Conservation (phyloP, 2,888 invertebrate genomes). For the Allolobophora icterica region DNA sequence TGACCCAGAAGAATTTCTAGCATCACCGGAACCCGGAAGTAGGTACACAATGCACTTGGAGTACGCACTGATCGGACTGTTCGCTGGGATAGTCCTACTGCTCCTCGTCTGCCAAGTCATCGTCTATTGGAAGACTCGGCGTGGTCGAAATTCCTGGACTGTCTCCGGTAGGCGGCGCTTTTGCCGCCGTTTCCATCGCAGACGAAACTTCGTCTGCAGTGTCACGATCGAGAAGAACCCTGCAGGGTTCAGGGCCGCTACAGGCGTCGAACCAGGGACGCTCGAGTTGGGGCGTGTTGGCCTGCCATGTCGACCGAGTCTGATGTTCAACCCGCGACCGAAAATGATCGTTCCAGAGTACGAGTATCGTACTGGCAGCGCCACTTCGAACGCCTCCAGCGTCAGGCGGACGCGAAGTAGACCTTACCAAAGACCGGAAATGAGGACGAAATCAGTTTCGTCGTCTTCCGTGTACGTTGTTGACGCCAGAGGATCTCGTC, state of each 20-base stretch:
- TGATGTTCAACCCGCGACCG: constrained; percentile 20
- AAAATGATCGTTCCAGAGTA: constrained; percentile 17
- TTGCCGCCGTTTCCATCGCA: background rate
- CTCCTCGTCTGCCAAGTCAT: constrained; percentile 11
- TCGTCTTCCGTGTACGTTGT: background rate
- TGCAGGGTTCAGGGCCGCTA: background rate
- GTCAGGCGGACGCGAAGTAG: background rate
- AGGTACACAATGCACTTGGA: background rate
- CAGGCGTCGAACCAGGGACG: background rate
- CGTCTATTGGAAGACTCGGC: constrained; percentile 28
- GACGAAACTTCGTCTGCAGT: constrained; percentile 18
- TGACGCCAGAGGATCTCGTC: background rate
- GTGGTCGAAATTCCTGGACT: background rate
- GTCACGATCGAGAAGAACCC: constrained; percentile 21
- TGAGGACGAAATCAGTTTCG: background rate
- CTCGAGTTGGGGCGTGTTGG: background rate
- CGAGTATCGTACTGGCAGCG: constrained; percentile 21
- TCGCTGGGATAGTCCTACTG: constrained; percentile 6
- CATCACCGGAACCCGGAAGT: background rate
- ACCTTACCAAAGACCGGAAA: background rate
- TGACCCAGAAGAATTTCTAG: background rate
- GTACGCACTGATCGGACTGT: background rate
- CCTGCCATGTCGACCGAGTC: constrained; percentile 4
- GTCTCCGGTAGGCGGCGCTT: background rate
- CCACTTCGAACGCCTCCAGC: constrained; percentile 1